Evolutionary conservation across 37 sponge, comb jelly and placozoan genomes (phyloP).

Genomic region (Theonella swinhoei): DNA sequence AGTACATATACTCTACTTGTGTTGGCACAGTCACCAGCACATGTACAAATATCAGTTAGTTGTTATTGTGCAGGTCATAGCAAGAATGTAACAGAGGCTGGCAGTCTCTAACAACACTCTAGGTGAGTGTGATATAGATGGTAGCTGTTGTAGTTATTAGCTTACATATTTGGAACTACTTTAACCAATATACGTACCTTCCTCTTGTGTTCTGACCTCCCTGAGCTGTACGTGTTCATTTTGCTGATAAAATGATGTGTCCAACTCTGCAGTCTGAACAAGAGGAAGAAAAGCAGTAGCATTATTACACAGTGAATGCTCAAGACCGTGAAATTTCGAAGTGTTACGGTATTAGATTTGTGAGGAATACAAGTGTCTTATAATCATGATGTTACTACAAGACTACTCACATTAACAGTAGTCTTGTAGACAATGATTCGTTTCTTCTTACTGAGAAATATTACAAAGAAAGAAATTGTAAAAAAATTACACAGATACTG

Average conservation of each 20-base stretch:
- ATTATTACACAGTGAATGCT: no score
- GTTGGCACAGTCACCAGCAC: no score
- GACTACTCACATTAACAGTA: not conserved
- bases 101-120: not conserved
- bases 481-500: no score
- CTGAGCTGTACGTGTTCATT: not conserved
- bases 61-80: not conserved
- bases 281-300: not conserved
- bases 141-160: not conserved
- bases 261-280: not conserved
- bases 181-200: no score
- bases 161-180: not conserved
- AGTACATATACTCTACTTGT: no score
- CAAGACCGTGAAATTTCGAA: no score
- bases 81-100: not conserved
- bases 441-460: not conserved
- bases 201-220: slow-evolving; percentile 9
- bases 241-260: not conserved
- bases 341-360: no score
- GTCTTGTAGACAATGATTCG: not conserved
- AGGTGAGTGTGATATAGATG: not conserved
- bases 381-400: not conserved
- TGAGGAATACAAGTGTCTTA: no score
- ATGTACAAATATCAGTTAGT: no score
- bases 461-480: no score